Conservation (phyloP, 1,140 invertebrate genomes). For the Mya arenaria region DNA sequence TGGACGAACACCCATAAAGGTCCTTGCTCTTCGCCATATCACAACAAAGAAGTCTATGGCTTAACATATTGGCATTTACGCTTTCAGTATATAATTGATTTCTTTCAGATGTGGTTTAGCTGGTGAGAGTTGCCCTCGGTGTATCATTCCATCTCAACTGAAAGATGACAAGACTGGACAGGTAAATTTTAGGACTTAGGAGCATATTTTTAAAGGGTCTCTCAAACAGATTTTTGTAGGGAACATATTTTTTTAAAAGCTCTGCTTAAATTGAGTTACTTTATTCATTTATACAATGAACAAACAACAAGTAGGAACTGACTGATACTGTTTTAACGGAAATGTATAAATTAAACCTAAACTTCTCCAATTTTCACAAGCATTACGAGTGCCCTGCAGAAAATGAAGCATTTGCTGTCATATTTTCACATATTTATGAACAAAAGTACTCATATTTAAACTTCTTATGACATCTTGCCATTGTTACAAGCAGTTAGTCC, state of each 20-base stretch:
- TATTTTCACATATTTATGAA: too few relatives aligned
- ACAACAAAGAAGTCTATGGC: not conserved
- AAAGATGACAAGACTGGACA: conserved; percentile 86
- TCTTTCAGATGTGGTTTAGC: conserved; percentile 92
- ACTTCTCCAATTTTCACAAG: too few relatives aligned
- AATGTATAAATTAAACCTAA: too few relatives aligned
- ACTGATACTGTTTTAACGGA: not conserved
- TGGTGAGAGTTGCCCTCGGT: conserved; percentile 92
- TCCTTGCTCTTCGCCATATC: not conserved
- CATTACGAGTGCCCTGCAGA: too few relatives aligned
- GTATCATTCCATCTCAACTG: conserved; percentile 91
- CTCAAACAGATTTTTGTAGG: not conserved
- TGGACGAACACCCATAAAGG: not conserved
- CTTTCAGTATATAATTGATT: not conserved
- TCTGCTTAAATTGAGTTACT: not conserved
- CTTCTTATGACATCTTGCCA: too few relatives aligned
- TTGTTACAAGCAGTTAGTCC: too few relatives aligned
- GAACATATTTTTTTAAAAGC: not conserved
- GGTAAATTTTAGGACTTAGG: conserved; percentile 60
- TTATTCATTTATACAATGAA: not conserved
- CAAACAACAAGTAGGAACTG: too few relatives aligned
- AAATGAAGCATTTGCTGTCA: too few relatives aligned
- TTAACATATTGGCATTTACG: not conserved
- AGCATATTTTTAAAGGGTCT: not conserved
- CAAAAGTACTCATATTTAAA: too few relatives aligned